Base-by-base conservation (phyloP, 2,113 vertebrate species). In the Patagioenas fasciata region DNA sequence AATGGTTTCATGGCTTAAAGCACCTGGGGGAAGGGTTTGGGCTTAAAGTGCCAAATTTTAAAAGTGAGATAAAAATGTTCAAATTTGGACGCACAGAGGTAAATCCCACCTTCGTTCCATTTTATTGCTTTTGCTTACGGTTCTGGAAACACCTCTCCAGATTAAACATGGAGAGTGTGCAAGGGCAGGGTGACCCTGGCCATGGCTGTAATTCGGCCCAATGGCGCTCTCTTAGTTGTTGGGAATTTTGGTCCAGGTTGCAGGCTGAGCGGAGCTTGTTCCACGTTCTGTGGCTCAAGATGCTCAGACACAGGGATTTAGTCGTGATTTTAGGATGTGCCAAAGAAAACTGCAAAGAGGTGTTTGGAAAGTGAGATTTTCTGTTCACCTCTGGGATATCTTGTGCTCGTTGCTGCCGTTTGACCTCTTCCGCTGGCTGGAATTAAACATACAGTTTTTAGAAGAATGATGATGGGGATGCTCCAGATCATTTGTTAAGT, bases 401-500 rank as follows among this genome's bases (percentile, higher is more conserved):
- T 70, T n/a, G 26, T 0, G 1, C 44, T 74, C 16, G 1, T 58
- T 94, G 72, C 38, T 71, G 77, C 50, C 77, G 64, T 91, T 83
- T 92, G 79, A 91, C 80, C 42, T 50, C 65, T 91, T 92, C 78
- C 80, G 36, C 0, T 1, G 58, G 32, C 56, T 67, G 65, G 84
- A 93, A 92, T 93, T 92, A 96, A 95, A 90, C 40, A 95, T 42
- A 51, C 29, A 71, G 65, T 7, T 42, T 91, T 94, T 10, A 58
- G 73, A 88, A 65, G 57, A 81, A 78, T 61, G 53, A 71, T 26
- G 44, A 67, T 60, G 81, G 50, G 88, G 78, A 74, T 91, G 66
- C 78, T 91, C 69, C 36, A 67, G 84, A 69, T 88, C 65, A 64
- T 87, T 89, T 86, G 38, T 79, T 85, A 78, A 87, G 62, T 92